Evolutionary conservation across 2,888 invertebrate species (phyloP).

Genomic region (Hypercompe scribonia): DNA sequence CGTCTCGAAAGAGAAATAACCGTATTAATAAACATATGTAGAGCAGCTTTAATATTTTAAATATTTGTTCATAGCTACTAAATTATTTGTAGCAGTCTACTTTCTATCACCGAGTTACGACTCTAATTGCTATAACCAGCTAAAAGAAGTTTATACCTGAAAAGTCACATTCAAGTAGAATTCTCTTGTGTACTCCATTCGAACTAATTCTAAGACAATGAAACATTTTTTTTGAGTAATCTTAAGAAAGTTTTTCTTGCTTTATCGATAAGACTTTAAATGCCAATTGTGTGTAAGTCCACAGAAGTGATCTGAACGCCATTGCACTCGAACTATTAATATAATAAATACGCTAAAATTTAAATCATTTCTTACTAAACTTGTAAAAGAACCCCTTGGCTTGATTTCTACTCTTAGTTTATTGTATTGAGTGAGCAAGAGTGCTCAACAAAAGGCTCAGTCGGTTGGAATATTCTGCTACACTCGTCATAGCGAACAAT

Average conservation of each 20-base stretch:
- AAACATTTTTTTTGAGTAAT: neutral
- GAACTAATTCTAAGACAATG: neutral
- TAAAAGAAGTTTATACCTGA: neutral
- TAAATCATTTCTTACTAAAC: neutral
- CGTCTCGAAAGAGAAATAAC: no score
- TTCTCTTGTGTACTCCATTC: neutral
- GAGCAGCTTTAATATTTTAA: no score
- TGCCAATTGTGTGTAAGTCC: neutral
- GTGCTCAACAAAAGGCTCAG: neutral
- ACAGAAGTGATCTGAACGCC: neutral
- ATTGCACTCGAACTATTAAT: neutral
- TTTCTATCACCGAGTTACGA: no score
- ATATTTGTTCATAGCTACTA: no score
- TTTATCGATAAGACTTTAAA: neutral
- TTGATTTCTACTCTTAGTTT: neutral
- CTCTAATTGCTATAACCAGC: neutral
- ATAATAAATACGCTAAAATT: neutral
- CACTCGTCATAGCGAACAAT: constrained; percentile 4
- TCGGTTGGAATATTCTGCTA: neutral
- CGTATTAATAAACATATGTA: no score
- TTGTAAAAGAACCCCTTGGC: neutral
- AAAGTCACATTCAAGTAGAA: neutral
- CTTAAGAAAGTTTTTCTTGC: no score
- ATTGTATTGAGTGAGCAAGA: neutral
- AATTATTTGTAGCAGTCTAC: no score